Percentiles rank a stretch among this genome's conserved stretches.
Conservation (phyloP, 2,888 invertebrate species). For the Tuta absoluta region DNA sequence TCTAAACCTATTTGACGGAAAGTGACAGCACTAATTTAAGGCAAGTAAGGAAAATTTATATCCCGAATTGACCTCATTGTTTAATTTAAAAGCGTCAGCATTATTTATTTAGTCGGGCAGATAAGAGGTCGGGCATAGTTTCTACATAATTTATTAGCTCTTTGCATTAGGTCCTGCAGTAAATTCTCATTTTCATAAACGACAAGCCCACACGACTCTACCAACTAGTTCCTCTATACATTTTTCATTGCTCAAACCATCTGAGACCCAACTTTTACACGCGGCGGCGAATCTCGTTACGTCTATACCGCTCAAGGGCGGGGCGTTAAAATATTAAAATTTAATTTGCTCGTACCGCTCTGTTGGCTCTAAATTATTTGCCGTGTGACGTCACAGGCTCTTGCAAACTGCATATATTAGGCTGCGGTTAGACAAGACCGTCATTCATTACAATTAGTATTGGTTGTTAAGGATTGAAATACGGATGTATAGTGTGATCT, state of each 20-base stretch:
- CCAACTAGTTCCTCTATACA: conserved; percentile 10
- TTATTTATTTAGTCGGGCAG: not conserved
- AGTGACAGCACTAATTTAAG: too few species aligned
- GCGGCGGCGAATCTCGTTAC: conserved; percentile 28
- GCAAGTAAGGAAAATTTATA: too few species aligned
- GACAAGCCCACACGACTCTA: conserved; percentile 14
- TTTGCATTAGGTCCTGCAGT: conserved; percentile 7
- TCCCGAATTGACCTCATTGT: too few species aligned
- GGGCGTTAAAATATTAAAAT: conserved; percentile 32
- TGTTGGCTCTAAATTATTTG: conserved; percentile 26
- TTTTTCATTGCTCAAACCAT: conserved; percentile 24
- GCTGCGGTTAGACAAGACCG: conserved; percentile 28
- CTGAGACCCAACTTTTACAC: conserved; percentile 29
- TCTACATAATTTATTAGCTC: conserved; percentile 5
- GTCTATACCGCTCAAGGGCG: conserved; percentile 23
- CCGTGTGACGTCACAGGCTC: conserved; percentile 28
- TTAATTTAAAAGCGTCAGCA: too few species aligned
- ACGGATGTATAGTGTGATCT: conserved; percentile 11
- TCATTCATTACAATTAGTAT: conserved; percentile 31
- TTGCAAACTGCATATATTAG: conserved; percentile 31
- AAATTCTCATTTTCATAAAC: conserved; percentile 16
- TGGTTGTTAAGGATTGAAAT: conserved; percentile 29
- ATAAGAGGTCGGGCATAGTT: not conserved
- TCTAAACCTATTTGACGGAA: too few species aligned
- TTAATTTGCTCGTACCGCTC: conserved; percentile 30